Conservation (phyloP, 2,113 vertebrate genomes). For the Cyprinodon brontotheroides region DNA sequence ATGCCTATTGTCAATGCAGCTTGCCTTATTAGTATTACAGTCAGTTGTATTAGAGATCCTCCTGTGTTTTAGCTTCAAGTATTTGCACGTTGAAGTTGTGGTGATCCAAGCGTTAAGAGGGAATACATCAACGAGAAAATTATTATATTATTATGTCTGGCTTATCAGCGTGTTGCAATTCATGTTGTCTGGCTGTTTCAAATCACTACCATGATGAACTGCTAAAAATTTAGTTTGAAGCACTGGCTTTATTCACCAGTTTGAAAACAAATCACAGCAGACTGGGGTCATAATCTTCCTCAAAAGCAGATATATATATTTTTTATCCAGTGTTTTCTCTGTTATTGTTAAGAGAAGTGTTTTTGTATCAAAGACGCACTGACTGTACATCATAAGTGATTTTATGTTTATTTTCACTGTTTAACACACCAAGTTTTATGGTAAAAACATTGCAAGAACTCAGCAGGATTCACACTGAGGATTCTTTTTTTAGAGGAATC, state of each 20-base stretch:
- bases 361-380: not conserved
- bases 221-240: not conserved
- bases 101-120: not conserved
- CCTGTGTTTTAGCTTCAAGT: not conserved
- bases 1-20: not conserved
- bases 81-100: not conserved
- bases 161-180: conserved; percentile 13
- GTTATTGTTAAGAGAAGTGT: not conserved
- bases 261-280: not conserved
- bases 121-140: not conserved
- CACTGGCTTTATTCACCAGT: not conserved
- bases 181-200: not conserved
- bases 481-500: conserved; percentile 9
- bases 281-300: not conserved
- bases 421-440: conserved; percentile 28
- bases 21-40: not conserved
- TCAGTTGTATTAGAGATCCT: conserved; percentile 8
- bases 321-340: not conserved
- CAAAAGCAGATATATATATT: not conserved
- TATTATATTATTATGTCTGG: not conserved
- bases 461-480: conserved; percentile 25
- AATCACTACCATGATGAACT: not conserved
- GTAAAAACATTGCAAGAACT: not conserved
- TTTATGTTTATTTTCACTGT: conserved; percentile 41
- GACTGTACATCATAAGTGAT: conserved; percentile 21